phyloP scores from a whole-genome alignment of 2,797 vertebrate species.

The Chrysocyon brachyurus region DNA sequence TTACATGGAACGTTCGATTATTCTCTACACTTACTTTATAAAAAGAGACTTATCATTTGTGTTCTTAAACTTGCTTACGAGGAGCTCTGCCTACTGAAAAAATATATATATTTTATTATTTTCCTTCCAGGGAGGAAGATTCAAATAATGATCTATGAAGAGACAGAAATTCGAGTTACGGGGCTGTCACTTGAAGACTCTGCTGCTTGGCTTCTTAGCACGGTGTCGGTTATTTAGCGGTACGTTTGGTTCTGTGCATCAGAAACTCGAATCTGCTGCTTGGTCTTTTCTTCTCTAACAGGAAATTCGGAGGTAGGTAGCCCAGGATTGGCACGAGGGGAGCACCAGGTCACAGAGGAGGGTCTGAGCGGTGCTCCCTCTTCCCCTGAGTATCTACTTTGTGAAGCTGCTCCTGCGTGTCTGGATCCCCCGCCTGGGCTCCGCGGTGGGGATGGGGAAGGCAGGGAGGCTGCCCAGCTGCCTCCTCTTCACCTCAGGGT shows the following conservation, averaged over 20 bases:
- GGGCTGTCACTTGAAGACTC: neutral
- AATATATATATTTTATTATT: neutral
- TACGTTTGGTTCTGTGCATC: neutral
- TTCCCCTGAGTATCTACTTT: neutral
- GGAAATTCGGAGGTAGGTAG: neutral
- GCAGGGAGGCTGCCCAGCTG: neutral
- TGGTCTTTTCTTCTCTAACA: neutral
- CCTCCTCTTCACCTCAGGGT: neutral
- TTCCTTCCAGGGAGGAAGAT: neutral
- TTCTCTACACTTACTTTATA: neutral
- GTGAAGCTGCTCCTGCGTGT: neutral
- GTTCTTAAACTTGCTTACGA: neutral
- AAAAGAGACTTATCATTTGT: neutral
- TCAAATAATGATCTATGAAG: slow-evolving; percentile 19
- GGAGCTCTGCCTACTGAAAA: neutral
- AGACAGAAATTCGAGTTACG: neutral
- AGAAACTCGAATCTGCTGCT: neutral
- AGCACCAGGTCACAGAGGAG: neutral
- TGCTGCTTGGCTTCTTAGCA: no score
- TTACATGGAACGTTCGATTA: neutral
- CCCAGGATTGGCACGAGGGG: neutral
- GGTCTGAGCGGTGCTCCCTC: neutral
- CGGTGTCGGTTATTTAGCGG: neutral
- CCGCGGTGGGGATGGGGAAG: neutral
- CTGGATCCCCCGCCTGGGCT: neutral